phyloP scores from a whole-genome alignment of 1,140 invertebrate genomes.

The Pseudomyrmex cubaensis region DNA sequence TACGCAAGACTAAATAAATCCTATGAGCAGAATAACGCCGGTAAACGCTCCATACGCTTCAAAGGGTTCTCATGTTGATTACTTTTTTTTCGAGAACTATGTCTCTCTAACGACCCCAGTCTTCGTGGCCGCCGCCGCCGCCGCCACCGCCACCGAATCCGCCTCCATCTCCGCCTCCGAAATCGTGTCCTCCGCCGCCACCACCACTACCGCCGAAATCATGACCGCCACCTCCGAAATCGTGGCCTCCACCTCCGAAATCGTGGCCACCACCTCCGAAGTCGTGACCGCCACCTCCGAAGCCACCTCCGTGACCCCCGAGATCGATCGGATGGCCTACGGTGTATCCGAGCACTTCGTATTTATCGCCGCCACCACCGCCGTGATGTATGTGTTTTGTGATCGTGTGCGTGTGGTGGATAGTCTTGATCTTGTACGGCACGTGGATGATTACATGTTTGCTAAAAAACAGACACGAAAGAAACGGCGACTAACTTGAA shows the following conservation, averaged over 20 bases:
- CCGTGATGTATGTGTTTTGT: slow-evolving; percentile 80
- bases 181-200: slow-evolving; percentile 33
- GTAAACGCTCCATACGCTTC: neutral
- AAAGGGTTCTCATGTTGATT: neutral
- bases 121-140: slow-evolving; percentile 75
- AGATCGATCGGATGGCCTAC: slow-evolving; percentile 78
- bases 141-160: slow-evolving; percentile 27
- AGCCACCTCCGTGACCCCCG: slow-evolving; percentile 62
- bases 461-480: slow-evolving; percentile 41
- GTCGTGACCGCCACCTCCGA: slow-evolving; percentile 50
- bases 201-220: slow-evolving; percentile 23
- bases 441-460: slow-evolving; percentile 82
- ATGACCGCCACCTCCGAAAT: slow-evolving; percentile 53
- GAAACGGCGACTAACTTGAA: no score
- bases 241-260: slow-evolving; percentile 66
- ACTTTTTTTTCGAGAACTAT: slow-evolving; percentile 10
- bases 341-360: slow-evolving; percentile 80
- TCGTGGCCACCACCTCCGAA: slow-evolving; percentile 30
- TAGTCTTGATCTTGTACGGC: slow-evolving; percentile 82
- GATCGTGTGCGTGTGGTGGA: slow-evolving; percentile 82
- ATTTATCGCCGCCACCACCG: slow-evolving; percentile 76
- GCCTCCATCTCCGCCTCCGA: slow-evolving; percentile 33
- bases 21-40: no score
- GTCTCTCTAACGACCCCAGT: slow-evolving; percentile 52
- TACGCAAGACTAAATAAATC: neutral